Conservation (phyloP, 2,888 invertebrate species). For the Apotomis turbidana region DNA sequence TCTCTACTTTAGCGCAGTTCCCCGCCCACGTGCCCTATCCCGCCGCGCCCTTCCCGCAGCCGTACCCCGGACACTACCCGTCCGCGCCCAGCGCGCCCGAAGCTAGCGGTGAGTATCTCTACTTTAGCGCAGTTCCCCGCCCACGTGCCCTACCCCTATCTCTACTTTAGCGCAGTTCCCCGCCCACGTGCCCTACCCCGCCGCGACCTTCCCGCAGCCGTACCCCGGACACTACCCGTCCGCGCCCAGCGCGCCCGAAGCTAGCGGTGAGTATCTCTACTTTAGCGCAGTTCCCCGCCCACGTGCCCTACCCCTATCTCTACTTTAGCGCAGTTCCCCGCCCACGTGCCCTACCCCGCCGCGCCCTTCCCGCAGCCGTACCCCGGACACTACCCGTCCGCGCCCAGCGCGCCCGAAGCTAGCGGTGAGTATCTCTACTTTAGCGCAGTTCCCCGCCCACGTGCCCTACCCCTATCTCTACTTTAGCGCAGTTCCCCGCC, state of each 20-base stretch:
- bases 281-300: too few species aligned
- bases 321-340: too few species aligned
- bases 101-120: constrained; percentile 57
- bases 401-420: constrained; percentile 65
- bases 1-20: too few species aligned
- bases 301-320: too few species aligned
- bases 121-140: too few species aligned
- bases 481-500: too few species aligned
- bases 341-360: constrained; percentile 44
- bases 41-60: constrained; percentile 22
- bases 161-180: constrained; percentile 37
- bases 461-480: constrained; percentile 40
- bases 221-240: constrained; percentile 45
- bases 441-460: too few species aligned
- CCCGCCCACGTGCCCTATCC: constrained; percentile 46
- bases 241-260: constrained; percentile 65
- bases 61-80: constrained; percentile 44
- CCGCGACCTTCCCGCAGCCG: constrained; percentile 24
- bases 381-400: constrained; percentile 45
- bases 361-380: constrained; percentile 28
- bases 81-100: constrained; percentile 64
- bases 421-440: constrained; percentile 58
- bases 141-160: constrained; percentile 43
- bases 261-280: constrained; percentile 52
- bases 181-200: constrained; percentile 42